Percentiles rank a stretch among this genome's conserved stretches.
phyloP scores from a whole-genome alignment of 2,888 invertebrate genomes.

The Dryocosmus kuriphilus region DNA sequence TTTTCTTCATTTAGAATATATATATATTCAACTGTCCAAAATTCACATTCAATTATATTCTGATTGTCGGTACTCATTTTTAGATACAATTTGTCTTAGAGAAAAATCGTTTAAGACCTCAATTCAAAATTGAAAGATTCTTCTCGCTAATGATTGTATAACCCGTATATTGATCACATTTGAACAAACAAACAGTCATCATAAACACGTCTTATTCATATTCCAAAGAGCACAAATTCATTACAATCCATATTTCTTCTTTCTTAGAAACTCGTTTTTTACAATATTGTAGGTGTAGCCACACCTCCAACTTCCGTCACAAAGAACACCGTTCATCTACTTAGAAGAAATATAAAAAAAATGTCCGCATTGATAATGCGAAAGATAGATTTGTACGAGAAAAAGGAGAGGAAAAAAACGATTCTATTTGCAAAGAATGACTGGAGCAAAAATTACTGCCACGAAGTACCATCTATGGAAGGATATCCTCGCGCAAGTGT shows the following conservation, averaged over 20 bases:
- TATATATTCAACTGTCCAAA: too few relatives aligned
- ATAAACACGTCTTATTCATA: neutral
- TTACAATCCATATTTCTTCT: neutral
- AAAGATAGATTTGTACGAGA: neutral
- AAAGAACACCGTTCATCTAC: constrained; percentile 7
- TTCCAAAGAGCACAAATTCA: neutral
- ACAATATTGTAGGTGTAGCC: constrained; percentile 20
- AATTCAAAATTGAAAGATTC: neutral
- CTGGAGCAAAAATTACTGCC: neutral
- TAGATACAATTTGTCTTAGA: neutral
- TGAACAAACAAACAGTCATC: neutral
- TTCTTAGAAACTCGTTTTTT: neutral
- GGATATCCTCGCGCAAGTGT: too few relatives aligned
- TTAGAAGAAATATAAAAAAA: constrained; percentile 15
- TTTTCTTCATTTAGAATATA: too few relatives aligned
- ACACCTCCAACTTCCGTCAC: constrained; percentile 16
- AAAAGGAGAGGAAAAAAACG: neutral
- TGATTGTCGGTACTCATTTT: too few relatives aligned
- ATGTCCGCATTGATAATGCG: constrained; percentile 8
- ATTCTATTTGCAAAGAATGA: neutral
- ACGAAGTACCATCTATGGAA: neutral
- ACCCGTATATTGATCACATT: neutral
- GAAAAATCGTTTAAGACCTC: neutral
- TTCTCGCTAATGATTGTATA: neutral
- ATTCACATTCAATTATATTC: too few relatives aligned